Base-by-base conservation (phyloP, 2,113 vertebrate genomes). In the Cranoglanis bouderius region DNA sequence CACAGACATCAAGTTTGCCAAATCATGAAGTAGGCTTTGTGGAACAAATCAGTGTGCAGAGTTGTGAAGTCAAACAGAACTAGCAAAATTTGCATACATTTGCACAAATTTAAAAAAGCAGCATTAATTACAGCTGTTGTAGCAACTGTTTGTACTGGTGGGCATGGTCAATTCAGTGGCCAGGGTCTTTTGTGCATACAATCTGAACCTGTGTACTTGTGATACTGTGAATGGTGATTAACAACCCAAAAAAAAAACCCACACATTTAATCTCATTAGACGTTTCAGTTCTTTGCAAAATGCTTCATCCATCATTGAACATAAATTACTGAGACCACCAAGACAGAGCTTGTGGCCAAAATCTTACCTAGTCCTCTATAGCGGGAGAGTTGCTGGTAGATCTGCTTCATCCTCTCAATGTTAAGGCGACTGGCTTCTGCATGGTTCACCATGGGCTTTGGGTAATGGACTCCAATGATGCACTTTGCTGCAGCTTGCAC, bases 341-440 rank as follows among this genome's bases (percentile, higher is more conserved):
- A 40, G 16, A 9, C 19, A 67, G n/a, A 26, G 2, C 59, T 88
- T 13, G 35, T 59, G 18, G 16, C 2, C 38, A 78, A 74, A 59
- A 35, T 65, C 93, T 90, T 88, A 95, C 96, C 94, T 4, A 96
- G 92, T 87, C 95, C 95, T n/a, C 96, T 86, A 93, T 96, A 96
- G 88, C 96, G 95, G 78, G 95, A 96, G 1, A 96, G 95, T 38
- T 96, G 95, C 93, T 96, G 95, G 93, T 96, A 96, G 91, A 96
- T 96, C 94, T 96, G 96, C 89, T 96, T 96, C 96, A 96, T 96
- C 87, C 96, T 94, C 92, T 96, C 96, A 14, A 96, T 96, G 93
- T 96, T 96, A 87, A 96, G 95, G 6, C 96, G 93, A 90, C 96
- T 96, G 0, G 95, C 92, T 90, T 96, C 96, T 0, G 96, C 96